A percentile compares a stretch with the other conserved stretches of the same genome.
phyloP scores from a whole-genome alignment of 92 coral and sea anemone species.

The Chrysogorgia sp. region DNA sequence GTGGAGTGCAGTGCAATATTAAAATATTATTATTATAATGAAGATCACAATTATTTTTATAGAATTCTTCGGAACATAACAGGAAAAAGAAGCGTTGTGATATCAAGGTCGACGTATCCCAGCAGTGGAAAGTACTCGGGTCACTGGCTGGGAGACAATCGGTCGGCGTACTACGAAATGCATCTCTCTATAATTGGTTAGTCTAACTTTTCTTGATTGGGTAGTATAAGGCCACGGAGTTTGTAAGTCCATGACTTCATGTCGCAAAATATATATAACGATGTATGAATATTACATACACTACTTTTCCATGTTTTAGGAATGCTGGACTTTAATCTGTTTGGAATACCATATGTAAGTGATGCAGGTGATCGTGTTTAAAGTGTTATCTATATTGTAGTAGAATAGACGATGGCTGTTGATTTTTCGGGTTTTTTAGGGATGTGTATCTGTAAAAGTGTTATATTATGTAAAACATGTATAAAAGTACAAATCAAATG shows the following conservation, averaged over 20 bases:
- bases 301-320: slow-evolving; percentile 50
- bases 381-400: too few relatives aligned
- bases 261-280: neutral
- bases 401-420: too few relatives aligned
- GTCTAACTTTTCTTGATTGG: neutral
- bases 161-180: slow-evolving; percentile 78
- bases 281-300: neutral
- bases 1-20: too few relatives aligned
- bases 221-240: neutral
- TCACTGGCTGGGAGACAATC: slow-evolving; percentile 96
- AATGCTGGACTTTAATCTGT: slow-evolving; percentile 89
- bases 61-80: slow-evolving; percentile 19
- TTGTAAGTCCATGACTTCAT: neutral
- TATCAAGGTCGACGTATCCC: slow-evolving; percentile 86
- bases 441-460: too few relatives aligned
- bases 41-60: neutral
- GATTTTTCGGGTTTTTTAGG: too few relatives aligned
- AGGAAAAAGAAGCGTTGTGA: slow-evolving; percentile 77
- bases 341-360: slow-evolving; percentile 97
- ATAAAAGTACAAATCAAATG: too few relatives aligned
- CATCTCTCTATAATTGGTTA: slow-evolving; percentile 83
- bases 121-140: slow-evolving; percentile 86
- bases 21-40: too few relatives aligned
- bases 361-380: neutral
- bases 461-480: too few relatives aligned